phyloP scores from a whole-genome alignment of 2,797 vertebrate genomes.

The Malacoraja senta region DNA sequence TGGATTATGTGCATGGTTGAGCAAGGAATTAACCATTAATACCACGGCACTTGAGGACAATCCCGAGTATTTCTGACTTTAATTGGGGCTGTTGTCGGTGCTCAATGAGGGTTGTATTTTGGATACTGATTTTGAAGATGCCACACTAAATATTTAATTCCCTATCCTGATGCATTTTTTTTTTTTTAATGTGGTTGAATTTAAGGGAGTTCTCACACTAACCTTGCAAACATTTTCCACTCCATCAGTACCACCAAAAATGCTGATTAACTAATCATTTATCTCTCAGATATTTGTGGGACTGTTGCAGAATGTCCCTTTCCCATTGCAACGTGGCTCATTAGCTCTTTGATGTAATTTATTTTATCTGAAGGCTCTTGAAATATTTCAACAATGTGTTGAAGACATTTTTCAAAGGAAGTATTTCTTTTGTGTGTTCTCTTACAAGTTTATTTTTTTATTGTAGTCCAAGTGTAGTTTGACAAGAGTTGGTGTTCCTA shows the following conservation, averaged over 20 bases:
- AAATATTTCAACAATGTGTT: background rate
- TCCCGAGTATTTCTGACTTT: background rate
- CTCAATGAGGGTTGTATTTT: background rate
- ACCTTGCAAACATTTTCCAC: background rate
- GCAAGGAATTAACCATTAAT: background rate
- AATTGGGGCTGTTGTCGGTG: background rate
- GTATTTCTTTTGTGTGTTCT: background rate
- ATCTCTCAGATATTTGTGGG: background rate
- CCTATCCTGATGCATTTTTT: background rate
- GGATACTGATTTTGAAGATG: background rate
- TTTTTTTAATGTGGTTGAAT: background rate
- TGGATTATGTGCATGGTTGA: background rate
- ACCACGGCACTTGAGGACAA: background rate
- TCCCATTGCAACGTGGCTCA: background rate
- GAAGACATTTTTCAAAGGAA: background rate
- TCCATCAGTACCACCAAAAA: background rate
- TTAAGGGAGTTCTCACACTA: background rate
- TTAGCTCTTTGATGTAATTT: background rate
- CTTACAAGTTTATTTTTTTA: background rate
- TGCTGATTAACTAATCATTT: background rate
- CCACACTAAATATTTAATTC: background rate
- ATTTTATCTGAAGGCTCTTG: background rate
- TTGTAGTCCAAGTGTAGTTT: background rate
- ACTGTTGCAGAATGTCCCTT: background rate
- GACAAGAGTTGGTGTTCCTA: background rate